Base-by-base conservation (phyloP, 2,113 vertebrate genomes). In the Sakesphorus luctuosus region DNA sequence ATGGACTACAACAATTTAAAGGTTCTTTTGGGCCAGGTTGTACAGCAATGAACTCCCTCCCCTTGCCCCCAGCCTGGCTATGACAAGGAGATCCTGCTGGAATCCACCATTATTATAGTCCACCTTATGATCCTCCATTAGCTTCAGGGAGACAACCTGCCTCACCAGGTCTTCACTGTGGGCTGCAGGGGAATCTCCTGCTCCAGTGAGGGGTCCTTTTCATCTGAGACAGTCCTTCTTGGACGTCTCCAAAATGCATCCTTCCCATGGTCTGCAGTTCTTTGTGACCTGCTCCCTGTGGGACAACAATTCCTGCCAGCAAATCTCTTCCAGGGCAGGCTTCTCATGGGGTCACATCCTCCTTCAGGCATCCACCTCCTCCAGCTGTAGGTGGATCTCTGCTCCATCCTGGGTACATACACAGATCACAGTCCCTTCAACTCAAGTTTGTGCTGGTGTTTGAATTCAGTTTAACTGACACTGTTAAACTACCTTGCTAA, bases 31-130 rank as follows among this genome's bases (percentile, higher is more conserved):
- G 25, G 17, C 35, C 36, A 38, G 16, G 25, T 28, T 62, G 5
- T 38, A 28, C 66, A 33, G 35, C 62, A 59, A 26, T 2, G 16
- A 59, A 3, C 17, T 24, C 15, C 15, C 16, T 66, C 8, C 31
- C 19, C 20, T 77, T 31, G 17, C 21, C 21, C 24, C 7, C 63
- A 44, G 44, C 13, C 36, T 77, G 84, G 33, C 36, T 68, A 21
- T 38, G 50, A 14, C 44, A 23, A 35, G 18, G 31, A 6, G 3
- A 5, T 52, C 33, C 31, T 52, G 44, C 26, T 61, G 63, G 13
- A 52, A 31, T 20, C 8, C 50, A 29, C 15, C 43, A 24, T 16
- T 7, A 2, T 3, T 15, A 3, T 1, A 21, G 38, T 3, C 38
- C 43, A 67, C 4, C 6, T 20, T 26, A 7, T 4, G 3, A 9